Evolutionary conservation across 92 coral and sea anemone species (phyloP).

Genomic region (Chrysogorgia sp.): DNA sequence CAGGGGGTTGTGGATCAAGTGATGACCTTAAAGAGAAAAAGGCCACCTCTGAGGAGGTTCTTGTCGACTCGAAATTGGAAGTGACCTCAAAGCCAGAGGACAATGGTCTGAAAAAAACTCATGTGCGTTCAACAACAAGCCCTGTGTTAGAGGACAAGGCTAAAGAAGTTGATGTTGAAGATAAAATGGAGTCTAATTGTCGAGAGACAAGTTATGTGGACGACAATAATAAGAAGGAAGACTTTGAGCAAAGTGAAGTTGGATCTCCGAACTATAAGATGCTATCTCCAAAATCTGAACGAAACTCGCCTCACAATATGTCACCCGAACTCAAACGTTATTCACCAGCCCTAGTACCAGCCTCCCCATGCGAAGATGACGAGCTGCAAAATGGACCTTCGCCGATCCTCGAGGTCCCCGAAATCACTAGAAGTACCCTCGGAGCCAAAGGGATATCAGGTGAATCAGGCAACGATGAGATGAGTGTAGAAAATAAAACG

Average conservation of each 20-base stretch:
- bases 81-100: background rate
- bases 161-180: background rate
- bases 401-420: background rate
- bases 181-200: background rate
- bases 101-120: background rate
- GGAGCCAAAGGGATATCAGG: background rate
- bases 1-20: conserved; percentile 43
- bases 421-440: background rate
- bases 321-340: conserved; percentile 15
- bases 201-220: background rate
- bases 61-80: background rate
- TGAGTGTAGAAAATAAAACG: background rate
- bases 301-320: background rate
- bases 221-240: too few relatives aligned
- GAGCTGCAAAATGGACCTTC: background rate
- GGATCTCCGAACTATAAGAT: background rate
- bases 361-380: background rate
- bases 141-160: background rate
- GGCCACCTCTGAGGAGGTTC: background rate
- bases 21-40: background rate
- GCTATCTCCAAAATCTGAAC: conserved; percentile 5
- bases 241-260: background rate
- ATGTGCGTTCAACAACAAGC: background rate
- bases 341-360: conserved; percentile 16
- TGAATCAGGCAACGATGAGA: background rate